A percentile compares a stretch with the other conserved stretches of the same genome.
Evolutionary conservation across 2,888 invertebrate species (phyloP).

Genomic region (Erynnis tages): DNA sequence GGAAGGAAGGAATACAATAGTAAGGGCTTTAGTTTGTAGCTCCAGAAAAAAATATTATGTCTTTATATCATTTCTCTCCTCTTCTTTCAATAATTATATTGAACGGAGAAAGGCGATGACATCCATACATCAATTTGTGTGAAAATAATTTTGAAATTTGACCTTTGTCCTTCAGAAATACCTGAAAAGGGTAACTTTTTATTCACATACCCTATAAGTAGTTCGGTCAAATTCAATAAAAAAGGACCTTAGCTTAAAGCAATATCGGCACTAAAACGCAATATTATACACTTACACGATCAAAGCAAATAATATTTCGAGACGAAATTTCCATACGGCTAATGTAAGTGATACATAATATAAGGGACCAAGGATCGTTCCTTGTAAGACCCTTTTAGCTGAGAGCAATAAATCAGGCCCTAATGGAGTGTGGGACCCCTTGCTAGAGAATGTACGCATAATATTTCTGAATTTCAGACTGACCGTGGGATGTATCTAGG

Average conservation of each 20-base stretch:
- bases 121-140: too few relatives aligned
- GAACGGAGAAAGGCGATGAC: too few relatives aligned
- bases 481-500: constrained; percentile 47
- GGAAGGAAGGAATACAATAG: too few relatives aligned
- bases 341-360: constrained; percentile 68
- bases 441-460: constrained; percentile 56
- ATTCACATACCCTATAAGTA: background rate
- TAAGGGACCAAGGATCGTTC: constrained; percentile 62
- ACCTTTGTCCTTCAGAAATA: background rate
- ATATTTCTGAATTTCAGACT: constrained; percentile 67
- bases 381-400: constrained; percentile 76
- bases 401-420: constrained; percentile 71
- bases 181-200: background rate
- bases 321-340: constrained; percentile 68
- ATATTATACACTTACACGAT: constrained; percentile 47
- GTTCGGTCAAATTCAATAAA: background rate
- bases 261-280: constrained; percentile 41
- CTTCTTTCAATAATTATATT: too few relatives aligned
- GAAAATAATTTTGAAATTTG: too few relatives aligned
- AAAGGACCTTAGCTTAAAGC: constrained; percentile 30
- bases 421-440: constrained; percentile 72
- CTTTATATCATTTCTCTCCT: too few relatives aligned
- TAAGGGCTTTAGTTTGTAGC: too few relatives aligned
- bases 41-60: too few relatives aligned
- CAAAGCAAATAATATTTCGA: constrained; percentile 65